A percentile compares a stretch with the other conserved stretches of the same genome.
These are phyloP conservation scores for Balaenoptera acutorostrata DNA, from an alignment of 2,113 vertebrate species.

Conservation along the genomic window DNA sequence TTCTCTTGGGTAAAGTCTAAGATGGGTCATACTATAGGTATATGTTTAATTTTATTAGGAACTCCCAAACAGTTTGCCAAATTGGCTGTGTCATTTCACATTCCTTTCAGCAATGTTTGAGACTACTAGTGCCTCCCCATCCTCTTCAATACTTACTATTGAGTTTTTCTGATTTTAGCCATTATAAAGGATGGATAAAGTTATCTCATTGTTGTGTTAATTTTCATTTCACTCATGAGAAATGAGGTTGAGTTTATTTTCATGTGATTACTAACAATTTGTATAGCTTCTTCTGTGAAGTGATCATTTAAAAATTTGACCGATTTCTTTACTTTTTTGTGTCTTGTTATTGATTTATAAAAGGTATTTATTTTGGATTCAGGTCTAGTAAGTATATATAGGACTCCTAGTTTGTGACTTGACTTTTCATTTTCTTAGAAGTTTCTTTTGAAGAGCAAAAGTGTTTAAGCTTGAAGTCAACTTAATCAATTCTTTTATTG, in stretches of 20 bases:
- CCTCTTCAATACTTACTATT: neutral
- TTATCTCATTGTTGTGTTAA: neutral
- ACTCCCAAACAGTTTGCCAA: neutral
- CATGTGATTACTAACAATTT: neutral
- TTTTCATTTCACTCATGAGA: neutral
- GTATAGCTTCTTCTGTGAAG: neutral
- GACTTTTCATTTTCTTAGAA: neutral
- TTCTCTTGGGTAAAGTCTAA: neutral
- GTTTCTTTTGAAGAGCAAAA: neutral
- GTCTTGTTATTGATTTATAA: neutral
- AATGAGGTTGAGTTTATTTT: neutral
- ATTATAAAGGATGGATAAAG: neutral
- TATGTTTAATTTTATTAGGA: neutral
- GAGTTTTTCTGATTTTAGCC: neutral
- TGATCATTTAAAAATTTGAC: neutral
- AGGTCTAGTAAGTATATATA: neutral
- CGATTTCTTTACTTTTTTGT: neutral
- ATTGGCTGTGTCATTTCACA: neutral
- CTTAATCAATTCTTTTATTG: neutral
- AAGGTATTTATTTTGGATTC: neutral
- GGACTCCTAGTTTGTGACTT: neutral
- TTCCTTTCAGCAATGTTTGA: neutral
- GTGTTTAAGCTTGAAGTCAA: neutral
- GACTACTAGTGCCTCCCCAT: fast-evolving
- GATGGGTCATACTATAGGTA: neutral